These are phyloP conservation scores for Geopemphigus sp. DNA, from an alignment of 1,140 invertebrate genomes.

Conservation along the genomic window DNA sequence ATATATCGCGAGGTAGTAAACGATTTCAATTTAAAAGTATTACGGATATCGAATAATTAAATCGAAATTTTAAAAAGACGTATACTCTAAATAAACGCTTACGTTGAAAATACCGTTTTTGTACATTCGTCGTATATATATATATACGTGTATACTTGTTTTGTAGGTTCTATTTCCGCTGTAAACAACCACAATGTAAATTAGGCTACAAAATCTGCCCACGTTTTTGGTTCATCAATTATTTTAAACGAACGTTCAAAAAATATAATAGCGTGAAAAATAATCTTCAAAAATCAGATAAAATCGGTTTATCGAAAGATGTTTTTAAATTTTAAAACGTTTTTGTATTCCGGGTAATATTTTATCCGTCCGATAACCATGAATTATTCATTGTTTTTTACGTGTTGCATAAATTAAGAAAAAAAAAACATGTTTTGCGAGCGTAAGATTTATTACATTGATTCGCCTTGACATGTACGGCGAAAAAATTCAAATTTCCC, in stretches of 20 bases:
- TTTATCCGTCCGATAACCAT: constrained; percentile 24
- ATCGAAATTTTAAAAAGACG: too few species aligned
- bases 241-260: constrained; percentile 2
- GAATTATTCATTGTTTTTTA: constrained; percentile 37
- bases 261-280: constrained; percentile 9
- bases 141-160: neutral
- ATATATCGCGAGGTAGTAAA: too few species aligned
- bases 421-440: constrained; percentile 30
- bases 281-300: constrained; percentile 27
- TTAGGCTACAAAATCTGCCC: constrained; percentile 2
- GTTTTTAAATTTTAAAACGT: constrained; percentile 27
- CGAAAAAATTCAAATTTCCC: neutral
- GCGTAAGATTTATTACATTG: constrained; percentile 24
- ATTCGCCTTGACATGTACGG: neutral
- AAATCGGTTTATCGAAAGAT: neutral
- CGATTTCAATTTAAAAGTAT: too few species aligned
- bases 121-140: too few species aligned
- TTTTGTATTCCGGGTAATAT: neutral
- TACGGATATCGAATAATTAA: too few species aligned
- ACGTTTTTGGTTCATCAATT: constrained; percentile 3
- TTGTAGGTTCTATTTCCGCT: neutral
- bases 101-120: too few species aligned
- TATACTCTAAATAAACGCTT: too few species aligned
- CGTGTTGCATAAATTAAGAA: constrained; percentile 11
- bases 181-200: constrained; percentile 6